These are phyloP conservation scores for Tachyglossus aculeatus DNA, from an alignment of 2,797 vertebrate species.

Conservation along the genomic window DNA sequence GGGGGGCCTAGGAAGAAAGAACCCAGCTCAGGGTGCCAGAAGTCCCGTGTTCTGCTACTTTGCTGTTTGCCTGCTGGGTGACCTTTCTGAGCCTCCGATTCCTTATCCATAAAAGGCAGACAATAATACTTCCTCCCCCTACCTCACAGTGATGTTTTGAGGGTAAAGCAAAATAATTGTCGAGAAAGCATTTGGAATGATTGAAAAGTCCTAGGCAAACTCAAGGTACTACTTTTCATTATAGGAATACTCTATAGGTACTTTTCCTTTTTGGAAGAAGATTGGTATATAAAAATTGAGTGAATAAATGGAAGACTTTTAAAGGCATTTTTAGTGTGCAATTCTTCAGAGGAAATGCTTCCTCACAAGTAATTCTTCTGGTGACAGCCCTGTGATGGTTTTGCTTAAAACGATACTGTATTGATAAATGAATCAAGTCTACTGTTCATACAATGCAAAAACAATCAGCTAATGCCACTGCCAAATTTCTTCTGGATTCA, in stretches of 20 bases:
- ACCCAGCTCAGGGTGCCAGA: too few relatives aligned
- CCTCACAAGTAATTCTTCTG: neutral
- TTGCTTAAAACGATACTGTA: neutral
- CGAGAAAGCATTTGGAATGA: too few relatives aligned
- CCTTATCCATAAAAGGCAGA: too few relatives aligned
- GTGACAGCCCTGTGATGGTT: neutral
- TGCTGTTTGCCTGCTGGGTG: too few relatives aligned
- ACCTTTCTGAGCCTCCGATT: too few relatives aligned
- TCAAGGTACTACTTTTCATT: too few relatives aligned
- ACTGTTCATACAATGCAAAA: neutral
- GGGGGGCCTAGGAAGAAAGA: too few relatives aligned
- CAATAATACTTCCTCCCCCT: too few relatives aligned
- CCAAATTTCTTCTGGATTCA: neutral
- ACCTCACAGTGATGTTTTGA: too few relatives aligned
- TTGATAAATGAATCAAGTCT: neutral
- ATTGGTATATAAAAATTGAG: neutral
- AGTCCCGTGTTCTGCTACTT: too few relatives aligned
- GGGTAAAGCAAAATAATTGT: too few relatives aligned
- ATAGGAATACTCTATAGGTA: neutral
- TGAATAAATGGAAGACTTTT: slow-evolving; percentile 13
- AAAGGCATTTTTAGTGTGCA: neutral
- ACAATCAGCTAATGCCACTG: neutral
- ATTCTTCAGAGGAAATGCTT: slow-evolving; percentile 11
- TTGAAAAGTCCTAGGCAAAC: too few relatives aligned
- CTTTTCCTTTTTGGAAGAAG: neutral